Conservation (phyloP, 35 echinoderm and acorn worm genomes). For the Amphiura filiformis region DNA sequence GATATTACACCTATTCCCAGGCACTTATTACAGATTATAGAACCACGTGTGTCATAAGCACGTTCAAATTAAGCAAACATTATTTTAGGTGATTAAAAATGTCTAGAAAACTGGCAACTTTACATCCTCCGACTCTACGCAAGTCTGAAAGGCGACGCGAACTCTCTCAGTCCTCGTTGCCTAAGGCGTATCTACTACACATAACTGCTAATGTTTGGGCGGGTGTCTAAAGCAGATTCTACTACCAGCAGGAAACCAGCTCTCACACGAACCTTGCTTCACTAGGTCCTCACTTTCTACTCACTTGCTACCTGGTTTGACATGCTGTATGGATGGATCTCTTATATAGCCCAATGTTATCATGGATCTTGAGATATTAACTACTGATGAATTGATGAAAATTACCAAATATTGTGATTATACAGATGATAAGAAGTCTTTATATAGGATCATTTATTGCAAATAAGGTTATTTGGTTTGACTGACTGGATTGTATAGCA, state of each 20-base stretch:
- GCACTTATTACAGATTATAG: too few species aligned
- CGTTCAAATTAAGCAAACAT: neutral
- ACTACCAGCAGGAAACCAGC: neutral
- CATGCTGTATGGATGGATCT: too few species aligned
- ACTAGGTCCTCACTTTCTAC: neutral
- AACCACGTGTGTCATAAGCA: neutral
- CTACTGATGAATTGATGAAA: too few species aligned
- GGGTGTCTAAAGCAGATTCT: neutral
- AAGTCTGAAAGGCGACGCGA: neutral
- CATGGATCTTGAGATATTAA: too few species aligned
- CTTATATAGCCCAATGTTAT: too few species aligned
- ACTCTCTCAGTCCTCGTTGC: neutral
- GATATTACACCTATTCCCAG: too few species aligned
- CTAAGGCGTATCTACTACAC: neutral
- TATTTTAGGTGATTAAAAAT: neutral
- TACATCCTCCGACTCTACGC: neutral
- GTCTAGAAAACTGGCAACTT: neutral
- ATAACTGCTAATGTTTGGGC: constrained; percentile 9
- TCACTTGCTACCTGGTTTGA: too few species aligned
- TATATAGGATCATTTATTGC: too few species aligned
- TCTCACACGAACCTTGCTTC: neutral
- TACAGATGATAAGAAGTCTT: too few species aligned
- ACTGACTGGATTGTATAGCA: too few species aligned
- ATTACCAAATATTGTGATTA: too few species aligned
- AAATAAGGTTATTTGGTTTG: too few species aligned